Base-by-base conservation (phyloP, 1,140 invertebrate species). In the Meloidogyne floridensis region DNA sequence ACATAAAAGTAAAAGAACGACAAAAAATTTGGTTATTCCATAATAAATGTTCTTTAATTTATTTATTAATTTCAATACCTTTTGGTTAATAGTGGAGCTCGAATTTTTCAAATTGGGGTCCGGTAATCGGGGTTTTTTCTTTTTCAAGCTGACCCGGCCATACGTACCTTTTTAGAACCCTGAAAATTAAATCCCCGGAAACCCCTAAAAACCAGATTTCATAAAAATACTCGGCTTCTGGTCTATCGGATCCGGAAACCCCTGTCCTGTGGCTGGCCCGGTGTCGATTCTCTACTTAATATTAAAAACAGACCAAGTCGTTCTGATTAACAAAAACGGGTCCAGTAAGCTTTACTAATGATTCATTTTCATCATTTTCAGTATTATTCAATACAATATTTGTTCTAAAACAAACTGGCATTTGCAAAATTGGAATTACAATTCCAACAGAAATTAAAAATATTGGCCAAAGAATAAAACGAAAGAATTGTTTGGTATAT, bases 341-440 rank as follows among this genome's bases (percentile, higher is more conserved):
- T 2, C 77, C 77, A 8, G 76, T 78, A 2, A 77, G n/a, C n/a
- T 65, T 77, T n/a, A 32, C 70, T 18, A 20, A 69, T 13, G 70
- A 4, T 15, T 51, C 18, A n/a, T 18, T 13, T 18, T 42, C 32
- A 59, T 59, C 47, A 53, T 73, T 73, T 53, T 71, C 53, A 42
- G 43, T 11, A 13, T 47, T 42, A 54, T 47, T 78, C 13, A 47
- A 51, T 15, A 71, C 13, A 65, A 15, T 43, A 54, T 56, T 15
- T 15, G 65, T 71, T n/a, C 77, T 69, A 71, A 79, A 79, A 72
- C 77, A 79, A 69, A 79, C 77, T 11, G 77, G 51, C 42, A 71
- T 51, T 72, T 72, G 72, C 3, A 79, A 72, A 47, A 79, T 79
- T 72, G 77, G 77, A 54, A 72, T 43, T 10, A 51, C n/a, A 13